phyloP scores from a whole-genome alignment of 2,797 vertebrate species.

The Anableps anableps region DNA sequence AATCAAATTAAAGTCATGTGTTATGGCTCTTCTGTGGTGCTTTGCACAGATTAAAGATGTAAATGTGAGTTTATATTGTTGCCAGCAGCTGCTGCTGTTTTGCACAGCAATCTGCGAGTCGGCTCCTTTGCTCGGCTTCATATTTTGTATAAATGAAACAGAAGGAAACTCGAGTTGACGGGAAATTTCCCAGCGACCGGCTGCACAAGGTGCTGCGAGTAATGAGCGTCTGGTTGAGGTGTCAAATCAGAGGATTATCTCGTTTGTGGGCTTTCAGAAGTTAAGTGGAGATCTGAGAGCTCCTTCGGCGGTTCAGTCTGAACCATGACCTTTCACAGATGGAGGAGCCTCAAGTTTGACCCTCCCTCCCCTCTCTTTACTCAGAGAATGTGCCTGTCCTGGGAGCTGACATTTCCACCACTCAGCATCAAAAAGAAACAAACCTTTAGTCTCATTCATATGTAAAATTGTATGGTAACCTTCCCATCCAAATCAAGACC shows the following conservation, averaged over 20 bases:
- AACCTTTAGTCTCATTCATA: conserved; percentile 63
- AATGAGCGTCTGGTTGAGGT: conserved; percentile 64
- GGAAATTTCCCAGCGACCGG: conserved; percentile 29
- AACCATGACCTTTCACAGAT: conserved; percentile 63
- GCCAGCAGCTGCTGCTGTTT: conserved; percentile 4
- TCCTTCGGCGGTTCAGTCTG: conserved; percentile 33
- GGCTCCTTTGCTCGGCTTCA: conserved; percentile 32
- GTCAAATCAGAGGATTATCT: conserved; percentile 67
- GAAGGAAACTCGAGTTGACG: conserved; percentile 53
- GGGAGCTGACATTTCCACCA: conserved; percentile 63
- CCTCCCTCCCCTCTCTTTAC: conserved; percentile 35
- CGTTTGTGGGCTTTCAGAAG: conserved; percentile 58
- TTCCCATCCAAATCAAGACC: conserved; percentile 41
- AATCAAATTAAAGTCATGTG: background rate
- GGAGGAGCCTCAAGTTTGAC: conserved; percentile 33
- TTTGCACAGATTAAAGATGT: background rate
- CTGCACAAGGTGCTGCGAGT: conserved; percentile 40
- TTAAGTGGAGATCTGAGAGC: conserved; percentile 63
- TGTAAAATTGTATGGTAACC: conserved; percentile 63
- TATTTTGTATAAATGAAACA: conserved; percentile 46
- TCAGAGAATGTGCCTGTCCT: conserved; percentile 20
- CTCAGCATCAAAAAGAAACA: conserved; percentile 45
- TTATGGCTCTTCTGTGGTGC: background rate
- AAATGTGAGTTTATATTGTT: conserved; percentile 4
- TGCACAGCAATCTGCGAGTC: background rate